These are phyloP conservation scores for Ennomos erosarius DNA, from an alignment of 2,888 invertebrate genomes.

Conservation along the genomic window DNA sequence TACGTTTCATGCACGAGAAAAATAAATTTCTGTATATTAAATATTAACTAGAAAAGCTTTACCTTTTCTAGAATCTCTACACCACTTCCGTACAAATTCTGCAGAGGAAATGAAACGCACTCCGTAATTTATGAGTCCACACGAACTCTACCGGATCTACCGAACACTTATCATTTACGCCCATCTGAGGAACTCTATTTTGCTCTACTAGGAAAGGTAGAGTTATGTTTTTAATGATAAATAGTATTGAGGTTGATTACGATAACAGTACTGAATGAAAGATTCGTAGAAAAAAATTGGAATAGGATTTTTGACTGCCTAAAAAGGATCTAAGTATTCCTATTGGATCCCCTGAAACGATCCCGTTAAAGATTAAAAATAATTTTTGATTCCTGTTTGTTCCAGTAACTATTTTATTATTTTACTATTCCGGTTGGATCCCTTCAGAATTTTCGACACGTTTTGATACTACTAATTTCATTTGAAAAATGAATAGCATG, in stretches of 20 bases:
- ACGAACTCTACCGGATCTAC: conserved; percentile 66
- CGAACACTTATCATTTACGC: conserved; percentile 80
- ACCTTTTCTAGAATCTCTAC: conserved; percentile 45
- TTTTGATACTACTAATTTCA: too few species aligned
- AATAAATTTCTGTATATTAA: conserved; percentile 1
- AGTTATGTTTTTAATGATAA: conserved; percentile 3
- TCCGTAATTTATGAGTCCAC: conserved; percentile 72
- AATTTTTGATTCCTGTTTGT: too few species aligned
- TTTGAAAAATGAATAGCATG: too few species aligned
- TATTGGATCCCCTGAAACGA: too few species aligned
- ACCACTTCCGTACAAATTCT: conserved; percentile 60
- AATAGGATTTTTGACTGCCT: too few species aligned
- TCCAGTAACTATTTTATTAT: too few species aligned
- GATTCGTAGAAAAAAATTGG: too few species aligned
- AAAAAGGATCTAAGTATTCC: too few species aligned
- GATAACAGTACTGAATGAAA: too few species aligned
- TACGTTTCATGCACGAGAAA: neutral
- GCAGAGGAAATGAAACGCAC: conserved; percentile 81
- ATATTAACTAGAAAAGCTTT: conserved; percentile 20
- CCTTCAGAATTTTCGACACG: too few species aligned
- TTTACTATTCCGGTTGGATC: too few species aligned
- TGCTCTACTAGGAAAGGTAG: neutral
- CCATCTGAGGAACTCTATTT: conserved; percentile 40
- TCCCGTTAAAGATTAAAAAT: too few species aligned
- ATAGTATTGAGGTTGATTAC: neutral